A percentile compares a stretch with the other conserved stretches of the same genome.
These are phyloP conservation scores for Stictocephala bisonia DNA, from an alignment of 2,888 invertebrate species.

Conservation along the genomic window DNA sequence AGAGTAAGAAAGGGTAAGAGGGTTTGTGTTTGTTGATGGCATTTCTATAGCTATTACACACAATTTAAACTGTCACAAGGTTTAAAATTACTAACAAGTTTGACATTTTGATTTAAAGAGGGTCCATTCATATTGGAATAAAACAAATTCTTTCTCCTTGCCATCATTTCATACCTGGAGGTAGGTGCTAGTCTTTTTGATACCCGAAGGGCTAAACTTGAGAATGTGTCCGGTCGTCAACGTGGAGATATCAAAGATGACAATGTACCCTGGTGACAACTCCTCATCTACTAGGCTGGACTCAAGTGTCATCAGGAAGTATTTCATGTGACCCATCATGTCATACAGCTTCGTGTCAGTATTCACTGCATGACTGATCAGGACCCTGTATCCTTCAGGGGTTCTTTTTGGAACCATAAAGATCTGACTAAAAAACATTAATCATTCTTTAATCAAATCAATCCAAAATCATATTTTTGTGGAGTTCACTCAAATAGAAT, in stretches of 20 bases:
- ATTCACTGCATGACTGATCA: slow-evolving; percentile 9
- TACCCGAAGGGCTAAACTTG: slow-evolving; percentile 41
- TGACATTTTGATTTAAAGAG: no score
- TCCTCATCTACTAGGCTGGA: slow-evolving; percentile 16
- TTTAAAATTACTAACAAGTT: no score
- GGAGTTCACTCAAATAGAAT: not conserved
- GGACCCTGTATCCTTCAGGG: slow-evolving; percentile 31
- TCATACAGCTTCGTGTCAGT: slow-evolving; percentile 33
- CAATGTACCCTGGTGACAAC: slow-evolving; percentile 9
- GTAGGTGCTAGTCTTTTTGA: slow-evolving; percentile 35
- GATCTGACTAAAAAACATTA: slow-evolving; percentile 2
- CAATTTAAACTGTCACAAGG: no score
- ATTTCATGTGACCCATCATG: slow-evolving; percentile 42
- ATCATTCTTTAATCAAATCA: not conserved
- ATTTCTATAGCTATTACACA: no score
- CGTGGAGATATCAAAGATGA: slow-evolving; percentile 40
- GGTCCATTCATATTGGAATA: no score
- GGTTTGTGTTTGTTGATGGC: no score
- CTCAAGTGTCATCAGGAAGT: slow-evolving; percentile 35
- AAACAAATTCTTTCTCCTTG: no score
- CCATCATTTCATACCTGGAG: slow-evolving; percentile 24
- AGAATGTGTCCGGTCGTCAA: slow-evolving; percentile 34
- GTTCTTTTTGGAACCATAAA: slow-evolving; percentile 29
- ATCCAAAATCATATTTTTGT: not conserved
- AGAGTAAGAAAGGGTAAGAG: no score